These are phyloP conservation scores for Syrrhaptes paradoxus DNA, from an alignment of 2,113 vertebrate genomes.

Conservation along the genomic window DNA sequence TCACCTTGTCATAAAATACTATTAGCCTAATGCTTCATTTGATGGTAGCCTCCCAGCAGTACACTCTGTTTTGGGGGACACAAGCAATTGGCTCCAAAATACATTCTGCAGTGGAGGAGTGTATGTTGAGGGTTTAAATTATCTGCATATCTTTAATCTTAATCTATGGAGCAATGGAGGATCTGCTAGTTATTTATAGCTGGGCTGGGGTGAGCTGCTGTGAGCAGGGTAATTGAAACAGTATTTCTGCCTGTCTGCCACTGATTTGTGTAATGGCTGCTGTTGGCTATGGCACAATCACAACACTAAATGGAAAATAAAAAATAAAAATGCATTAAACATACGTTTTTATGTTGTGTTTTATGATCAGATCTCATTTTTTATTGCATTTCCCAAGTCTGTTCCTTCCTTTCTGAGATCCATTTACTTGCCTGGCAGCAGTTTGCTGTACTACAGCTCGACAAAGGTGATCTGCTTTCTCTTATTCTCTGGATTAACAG, in stretches of 20 bases:
- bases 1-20: background rate
- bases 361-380: slow-evolving; percentile 44
- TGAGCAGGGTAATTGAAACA: slow-evolving; percentile 63
- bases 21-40: slow-evolving; percentile 13
- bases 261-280: slow-evolving; percentile 46
- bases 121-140: background rate
- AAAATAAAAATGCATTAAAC: slow-evolving; percentile 58
- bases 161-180: slow-evolving; percentile 9
- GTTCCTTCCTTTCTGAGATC: slow-evolving; percentile 23
- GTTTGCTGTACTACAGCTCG: background rate
- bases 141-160: slow-evolving; percentile 45
- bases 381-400: slow-evolving; percentile 43
- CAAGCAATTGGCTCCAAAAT: background rate
- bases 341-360: slow-evolving; percentile 49
- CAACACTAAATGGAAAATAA: slow-evolving; percentile 22
- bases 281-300: slow-evolving; percentile 29
- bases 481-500: slow-evolving; percentile 36
- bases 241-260: slow-evolving; percentile 44
- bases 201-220: slow-evolving; percentile 19
- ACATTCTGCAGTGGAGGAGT: background rate
- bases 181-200: slow-evolving; percentile 53
- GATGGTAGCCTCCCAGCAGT: background rate
- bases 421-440: slow-evolving; percentile 43
- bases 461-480: slow-evolving; percentile 16
- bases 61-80: background rate